Evolutionary conservation across 2,797 vertebrate species (phyloP).

Genomic region (Eulemur albifrons): DNA sequence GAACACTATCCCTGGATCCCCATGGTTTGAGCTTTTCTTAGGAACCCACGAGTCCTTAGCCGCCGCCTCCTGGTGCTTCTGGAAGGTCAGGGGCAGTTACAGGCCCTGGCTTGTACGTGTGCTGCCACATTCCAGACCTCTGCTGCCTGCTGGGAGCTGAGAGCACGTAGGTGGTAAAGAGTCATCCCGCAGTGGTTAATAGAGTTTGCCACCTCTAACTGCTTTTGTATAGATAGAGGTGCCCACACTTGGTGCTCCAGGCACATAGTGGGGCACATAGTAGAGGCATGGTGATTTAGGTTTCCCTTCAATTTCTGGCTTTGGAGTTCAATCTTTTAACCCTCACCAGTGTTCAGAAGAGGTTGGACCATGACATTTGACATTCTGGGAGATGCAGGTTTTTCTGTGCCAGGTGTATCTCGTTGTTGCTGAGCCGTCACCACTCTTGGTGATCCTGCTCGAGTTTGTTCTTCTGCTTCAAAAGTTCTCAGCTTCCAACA

Average conservation of each 20-base stretch:
- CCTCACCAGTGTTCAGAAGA: background rate
- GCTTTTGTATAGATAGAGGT: background rate
- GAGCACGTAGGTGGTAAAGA: constrained; percentile 2
- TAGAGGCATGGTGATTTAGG: background rate
- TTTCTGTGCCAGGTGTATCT: background rate
- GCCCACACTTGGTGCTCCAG: background rate
- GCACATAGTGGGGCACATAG: background rate
- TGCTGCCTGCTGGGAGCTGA: constrained; percentile 39
- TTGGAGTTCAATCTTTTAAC: background rate
- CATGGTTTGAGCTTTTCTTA: constrained; percentile 56
- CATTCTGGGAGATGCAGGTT: background rate
- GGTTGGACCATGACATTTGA: background rate
- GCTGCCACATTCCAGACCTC: constrained; percentile 55
- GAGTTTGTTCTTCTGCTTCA: background rate
- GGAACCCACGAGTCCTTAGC: background rate
- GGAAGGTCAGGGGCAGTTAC: constrained; percentile 53
- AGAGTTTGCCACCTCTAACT: background rate
- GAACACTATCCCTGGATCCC: background rate
- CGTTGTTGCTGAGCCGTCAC: background rate
- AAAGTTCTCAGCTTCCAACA: background rate
- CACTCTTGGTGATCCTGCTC: background rate
- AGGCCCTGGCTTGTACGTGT: constrained; percentile 53
- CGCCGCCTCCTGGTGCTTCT: background rate
- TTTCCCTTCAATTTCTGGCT: constrained; percentile 26
- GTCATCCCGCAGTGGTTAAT: background rate